Evolutionary conservation across 2,888 invertebrate species (phyloP), one percentile per base, ranked within the genome.

Genomic region (Caenorhabditis zanzibari): DNA sequence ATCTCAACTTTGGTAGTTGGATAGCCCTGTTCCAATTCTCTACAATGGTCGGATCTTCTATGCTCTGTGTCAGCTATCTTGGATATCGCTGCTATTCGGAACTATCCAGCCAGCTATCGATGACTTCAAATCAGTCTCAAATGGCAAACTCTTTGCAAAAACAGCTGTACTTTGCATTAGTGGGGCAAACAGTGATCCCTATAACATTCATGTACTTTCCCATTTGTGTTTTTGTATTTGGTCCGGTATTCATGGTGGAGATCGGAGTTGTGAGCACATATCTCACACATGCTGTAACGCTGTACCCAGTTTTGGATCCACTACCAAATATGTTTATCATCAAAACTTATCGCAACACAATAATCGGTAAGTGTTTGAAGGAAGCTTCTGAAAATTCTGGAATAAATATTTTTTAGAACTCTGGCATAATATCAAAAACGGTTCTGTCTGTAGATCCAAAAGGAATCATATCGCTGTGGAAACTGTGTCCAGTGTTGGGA

Each of bases 321-420:
- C 24, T 80, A 3, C 79, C 79, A 0, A 80, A 71, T 24, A 80
- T 80, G 71, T 54, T 80, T 12, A 80, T 80, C 19, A 66, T 80
- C 44, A 71, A 64, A 49, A 47, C n/a, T 38, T 80, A 80, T 41
- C 71, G 79, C 10, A 64, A 64, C 6, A 59, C 72, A n/a, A 80
- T 80, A 1, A 35, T 49, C n/a, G 59, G 76, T 77, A 12, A 58
- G 61, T 63, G 16, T 24, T n/a, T 7, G 7, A 32, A 32, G 32
- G 7, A 32, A 32, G 7, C 32, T 7, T n/a, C 4, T 6, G 32
- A 32, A 32, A 32, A 32, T 32, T 32, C 32, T n/a, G n/a, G n/a
- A 32, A 32, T 7, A 32, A 6, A 7, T 32, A 35, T 16, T n/a
- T 38, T 73, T 44, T 44, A 64, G 74, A 64, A 7, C n/a, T 64